Conservation (phyloP, 2,888 invertebrate species). For the Meteorus cinctellus region DNA sequence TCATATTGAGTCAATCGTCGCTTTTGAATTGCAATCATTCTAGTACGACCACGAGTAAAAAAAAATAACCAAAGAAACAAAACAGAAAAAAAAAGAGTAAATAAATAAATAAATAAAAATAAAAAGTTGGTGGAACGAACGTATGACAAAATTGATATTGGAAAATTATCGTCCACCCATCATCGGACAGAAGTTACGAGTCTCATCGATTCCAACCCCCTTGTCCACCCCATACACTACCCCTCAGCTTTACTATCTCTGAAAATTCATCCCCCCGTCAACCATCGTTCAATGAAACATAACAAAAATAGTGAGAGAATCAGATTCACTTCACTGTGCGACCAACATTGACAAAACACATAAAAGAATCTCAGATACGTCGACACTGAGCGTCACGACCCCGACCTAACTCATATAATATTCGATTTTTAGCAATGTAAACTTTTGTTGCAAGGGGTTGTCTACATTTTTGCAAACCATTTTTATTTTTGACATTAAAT, state of each 20-base stretch:
- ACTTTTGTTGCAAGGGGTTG: slow-evolving; percentile 12
- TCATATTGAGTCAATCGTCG: not conserved
- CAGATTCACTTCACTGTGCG: slow-evolving; percentile 26
- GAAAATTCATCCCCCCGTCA: slow-evolving; percentile 21
- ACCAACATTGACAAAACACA: slow-evolving; percentile 52
- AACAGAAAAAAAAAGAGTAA: slow-evolving; percentile 31
- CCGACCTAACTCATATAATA: not conserved
- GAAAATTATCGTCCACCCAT: slow-evolving; percentile 45
- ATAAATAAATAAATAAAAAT: slow-evolving; percentile 30
- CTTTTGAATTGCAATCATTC: slow-evolving; percentile 1
- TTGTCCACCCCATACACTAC: slow-evolving; percentile 37
- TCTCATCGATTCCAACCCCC: slow-evolving; percentile 35
- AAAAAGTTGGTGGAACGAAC: slow-evolving; percentile 40
- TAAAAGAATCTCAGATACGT: slow-evolving; percentile 52
- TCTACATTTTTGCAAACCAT: not conserved
- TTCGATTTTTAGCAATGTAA: slow-evolving; percentile 16
- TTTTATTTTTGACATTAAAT: not conserved
- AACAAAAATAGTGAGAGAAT: slow-evolving; percentile 42
- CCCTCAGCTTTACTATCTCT: not conserved
- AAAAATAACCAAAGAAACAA: slow-evolving; percentile 26
- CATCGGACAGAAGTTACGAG: slow-evolving; percentile 36
- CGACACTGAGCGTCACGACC: not conserved
- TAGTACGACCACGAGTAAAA: slow-evolving; percentile 7
- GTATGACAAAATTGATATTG: slow-evolving; percentile 51
- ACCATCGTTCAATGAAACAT: slow-evolving; percentile 32